Evolutionary conservation across 2,797 vertebrate genomes (phyloP).

Genomic region (Oophaga sylvatica): DNA sequence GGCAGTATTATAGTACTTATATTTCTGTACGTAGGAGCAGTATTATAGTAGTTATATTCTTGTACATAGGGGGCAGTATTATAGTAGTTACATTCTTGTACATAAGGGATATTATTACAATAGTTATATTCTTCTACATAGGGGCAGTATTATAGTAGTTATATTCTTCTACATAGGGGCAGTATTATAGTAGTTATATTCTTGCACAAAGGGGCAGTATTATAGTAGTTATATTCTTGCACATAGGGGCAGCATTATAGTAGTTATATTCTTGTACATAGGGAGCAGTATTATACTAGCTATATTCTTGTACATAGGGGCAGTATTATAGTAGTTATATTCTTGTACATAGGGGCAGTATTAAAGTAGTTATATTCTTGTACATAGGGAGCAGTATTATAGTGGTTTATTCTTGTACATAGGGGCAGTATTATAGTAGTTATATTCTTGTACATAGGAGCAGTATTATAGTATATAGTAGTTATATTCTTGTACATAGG

Average conservation of each 20-base stretch:
- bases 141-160: background rate
- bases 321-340: background rate
- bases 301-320: background rate
- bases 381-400: background rate
- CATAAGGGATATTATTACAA: background rate
- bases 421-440: too few species aligned
- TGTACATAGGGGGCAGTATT: background rate
- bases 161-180: background rate
- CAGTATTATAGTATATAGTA: conserved; percentile 12
- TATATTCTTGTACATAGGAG: background rate
- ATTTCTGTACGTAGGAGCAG: too few species aligned
- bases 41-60: background rate
- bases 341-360: background rate
- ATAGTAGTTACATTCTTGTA: conserved; percentile 1
- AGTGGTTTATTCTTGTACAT: background rate
- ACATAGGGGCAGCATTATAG: background rate
- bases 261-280: background rate
- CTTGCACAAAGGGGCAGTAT: background rate
- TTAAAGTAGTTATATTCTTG: background rate
- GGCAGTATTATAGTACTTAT: too few species aligned
- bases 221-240: background rate
- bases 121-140: background rate
- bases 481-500: conserved; percentile 1
- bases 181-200: background rate
- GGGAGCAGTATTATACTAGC: background rate